Percentiles rank a stretch among this genome's conserved stretches.
Conservation (phyloP, 2,113 vertebrate species). For the Leptobrachium leishanense region DNA sequence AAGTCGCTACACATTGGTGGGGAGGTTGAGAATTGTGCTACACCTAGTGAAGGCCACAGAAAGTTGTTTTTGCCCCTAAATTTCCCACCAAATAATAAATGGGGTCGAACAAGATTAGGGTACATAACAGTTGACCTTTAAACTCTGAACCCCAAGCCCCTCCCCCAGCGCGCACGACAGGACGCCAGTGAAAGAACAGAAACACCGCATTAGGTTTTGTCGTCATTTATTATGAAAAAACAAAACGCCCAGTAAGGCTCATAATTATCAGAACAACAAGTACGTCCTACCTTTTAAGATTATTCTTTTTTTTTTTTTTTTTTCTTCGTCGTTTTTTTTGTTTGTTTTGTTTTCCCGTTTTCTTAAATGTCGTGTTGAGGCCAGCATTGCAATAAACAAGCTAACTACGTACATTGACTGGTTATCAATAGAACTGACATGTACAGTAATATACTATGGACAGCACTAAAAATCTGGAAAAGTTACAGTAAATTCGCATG, state of each 20-base stretch:
- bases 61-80: no score
- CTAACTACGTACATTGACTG: constrained; percentile 77
- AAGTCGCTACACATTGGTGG: no score
- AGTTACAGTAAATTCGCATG: constrained; percentile 89
- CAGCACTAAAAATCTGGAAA: constrained; percentile 84
- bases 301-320: constrained; percentile 49
- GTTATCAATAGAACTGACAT: constrained; percentile 76
- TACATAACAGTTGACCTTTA: no score
- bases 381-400: constrained; percentile 74
- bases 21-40: no score
- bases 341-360: no score
- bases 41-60: no score
- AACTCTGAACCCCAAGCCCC: no score
- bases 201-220: constrained; percentile 47
- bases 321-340: not conserved
- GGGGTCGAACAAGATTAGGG: no score
- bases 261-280: constrained; percentile 87
- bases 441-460: constrained; percentile 83
- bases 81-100: no score
- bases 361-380: constrained; percentile 63
- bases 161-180: no score
- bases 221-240: constrained; percentile 93
- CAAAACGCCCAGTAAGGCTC: constrained; percentile 81
- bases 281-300: constrained; percentile 64
- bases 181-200: no score